These are phyloP conservation scores for Hydractinia echinata DNA, from an alignment of 30 jellyfish, hydroid and myxozoan genomes.

Conservation along the genomic window DNA sequence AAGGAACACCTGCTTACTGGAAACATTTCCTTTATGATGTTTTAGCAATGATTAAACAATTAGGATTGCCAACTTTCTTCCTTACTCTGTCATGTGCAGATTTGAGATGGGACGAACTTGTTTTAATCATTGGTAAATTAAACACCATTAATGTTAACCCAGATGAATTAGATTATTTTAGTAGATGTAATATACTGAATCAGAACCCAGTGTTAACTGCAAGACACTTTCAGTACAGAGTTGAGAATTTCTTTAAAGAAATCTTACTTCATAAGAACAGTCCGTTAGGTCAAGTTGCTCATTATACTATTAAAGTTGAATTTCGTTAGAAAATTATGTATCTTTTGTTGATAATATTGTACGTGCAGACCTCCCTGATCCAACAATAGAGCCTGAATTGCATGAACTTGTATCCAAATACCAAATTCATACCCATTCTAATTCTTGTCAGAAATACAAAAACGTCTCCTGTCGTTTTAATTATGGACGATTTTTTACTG, in stretches of 20 bases:
- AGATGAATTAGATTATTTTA: too few relatives aligned
- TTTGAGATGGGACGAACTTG: constrained; percentile 17
- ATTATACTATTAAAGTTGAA: constrained; percentile 3
- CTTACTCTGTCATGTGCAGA: constrained; percentile 2
- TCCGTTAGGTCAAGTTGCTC: not conserved
- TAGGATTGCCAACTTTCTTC: constrained; percentile 19
- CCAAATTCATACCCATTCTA: constrained; percentile 3
- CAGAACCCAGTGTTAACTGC: too few relatives aligned
- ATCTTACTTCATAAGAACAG: not conserved
- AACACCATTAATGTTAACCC: too few relatives aligned
- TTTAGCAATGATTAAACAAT: constrained; percentile 15
- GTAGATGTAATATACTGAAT: too few relatives aligned
- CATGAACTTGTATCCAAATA: not conserved
- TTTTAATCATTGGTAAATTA: too few relatives aligned
- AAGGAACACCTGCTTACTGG: constrained; percentile 17
- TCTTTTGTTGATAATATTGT: not conserved
- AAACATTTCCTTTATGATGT: constrained; percentile 13
- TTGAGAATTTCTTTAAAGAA: not conserved
- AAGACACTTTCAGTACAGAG: not conserved
- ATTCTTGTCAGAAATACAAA: constrained; percentile 11
- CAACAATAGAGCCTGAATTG: not conserved
- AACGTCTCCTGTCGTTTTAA: not conserved
- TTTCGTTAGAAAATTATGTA: not conserved
- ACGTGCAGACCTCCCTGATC: not conserved
- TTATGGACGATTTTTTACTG: not conserved